These are phyloP conservation scores for Neuroscelio doddi DNA, from an alignment of 2,888 invertebrate species.

Conservation along the genomic window DNA sequence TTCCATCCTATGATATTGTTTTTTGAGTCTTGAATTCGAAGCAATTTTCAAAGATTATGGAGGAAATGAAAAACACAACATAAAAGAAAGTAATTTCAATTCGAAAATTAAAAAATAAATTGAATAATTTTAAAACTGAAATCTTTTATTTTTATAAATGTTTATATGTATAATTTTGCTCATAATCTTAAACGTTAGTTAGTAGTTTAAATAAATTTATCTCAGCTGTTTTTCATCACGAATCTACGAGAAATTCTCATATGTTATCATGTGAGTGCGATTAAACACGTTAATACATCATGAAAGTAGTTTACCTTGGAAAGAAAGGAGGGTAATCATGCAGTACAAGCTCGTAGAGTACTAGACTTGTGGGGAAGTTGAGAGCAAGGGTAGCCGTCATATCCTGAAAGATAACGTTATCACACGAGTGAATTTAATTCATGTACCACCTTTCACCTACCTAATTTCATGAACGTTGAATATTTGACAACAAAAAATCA, in stretches of 20 bases:
- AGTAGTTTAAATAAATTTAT: too few relatives aligned
- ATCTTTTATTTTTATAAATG: too few relatives aligned
- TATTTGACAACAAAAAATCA: not conserved
- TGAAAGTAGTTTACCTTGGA: slow-evolving; percentile 24
- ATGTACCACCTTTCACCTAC: slow-evolving; percentile 24
- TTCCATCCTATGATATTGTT: slow-evolving; percentile 1
- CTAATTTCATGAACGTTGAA: not conserved
- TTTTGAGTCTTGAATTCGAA: slow-evolving; percentile 15
- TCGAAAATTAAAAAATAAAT: too few relatives aligned
- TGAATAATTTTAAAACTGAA: too few relatives aligned
- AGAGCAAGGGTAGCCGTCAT: slow-evolving; percentile 42
- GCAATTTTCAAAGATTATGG: not conserved
- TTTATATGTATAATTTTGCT: too few relatives aligned
- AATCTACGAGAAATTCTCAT: slow-evolving; percentile 12
- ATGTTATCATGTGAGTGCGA: slow-evolving; percentile 38
- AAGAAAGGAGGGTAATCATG: not conserved
- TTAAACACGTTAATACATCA: slow-evolving; percentile 45
- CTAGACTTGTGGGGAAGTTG: not conserved
- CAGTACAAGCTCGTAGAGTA: not conserved
- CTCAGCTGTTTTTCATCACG: slow-evolving; percentile 6
- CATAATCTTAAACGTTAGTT: too few relatives aligned
- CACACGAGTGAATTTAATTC: slow-evolving; percentile 47
- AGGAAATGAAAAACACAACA: too few relatives aligned
- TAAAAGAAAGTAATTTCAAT: too few relatives aligned
- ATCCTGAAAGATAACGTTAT: slow-evolving; percentile 49